These are phyloP conservation scores for Alfaro cultratus DNA, from an alignment of 2,797 vertebrate genomes.

Conservation along the genomic window DNA sequence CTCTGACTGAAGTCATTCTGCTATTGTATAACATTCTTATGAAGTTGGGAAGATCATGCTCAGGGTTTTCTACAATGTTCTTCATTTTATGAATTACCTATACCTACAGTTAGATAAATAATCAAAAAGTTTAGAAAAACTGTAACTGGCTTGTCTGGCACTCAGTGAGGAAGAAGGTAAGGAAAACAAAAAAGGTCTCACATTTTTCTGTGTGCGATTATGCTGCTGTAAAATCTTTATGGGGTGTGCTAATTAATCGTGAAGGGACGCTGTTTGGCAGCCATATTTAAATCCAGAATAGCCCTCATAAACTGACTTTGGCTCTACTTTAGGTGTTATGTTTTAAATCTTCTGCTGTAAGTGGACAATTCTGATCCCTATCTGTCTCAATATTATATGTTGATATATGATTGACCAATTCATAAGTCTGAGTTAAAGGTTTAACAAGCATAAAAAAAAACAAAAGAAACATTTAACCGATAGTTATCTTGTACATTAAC, in stretches of 20 bases:
- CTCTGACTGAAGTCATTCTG: not conserved
- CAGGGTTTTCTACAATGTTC: not conserved
- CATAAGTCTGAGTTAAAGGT: not conserved
- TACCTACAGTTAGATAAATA: not conserved
- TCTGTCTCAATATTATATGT: not conserved
- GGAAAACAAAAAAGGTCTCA: not conserved
- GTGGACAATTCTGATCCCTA: not conserved
- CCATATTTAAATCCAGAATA: not conserved
- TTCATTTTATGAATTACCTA: not conserved
- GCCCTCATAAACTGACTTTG: not conserved
- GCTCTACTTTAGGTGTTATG: not conserved
- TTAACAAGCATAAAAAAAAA: not conserved
- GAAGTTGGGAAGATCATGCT: not conserved
- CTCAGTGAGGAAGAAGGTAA: not conserved
- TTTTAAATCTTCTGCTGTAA: not conserved
- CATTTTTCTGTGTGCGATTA: not conserved
- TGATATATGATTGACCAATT: not conserved
- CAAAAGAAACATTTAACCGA: not conserved
- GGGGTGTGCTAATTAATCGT: not conserved
- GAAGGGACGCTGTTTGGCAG: not conserved
- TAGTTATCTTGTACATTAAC: not conserved
- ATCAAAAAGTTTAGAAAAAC: not conserved
- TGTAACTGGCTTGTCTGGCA: not conserved
- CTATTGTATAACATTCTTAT: not conserved
- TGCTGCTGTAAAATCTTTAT: not conserved